Base-by-base conservation (phyloP, 2,113 vertebrate species). In the Nannospalax galili region DNA sequence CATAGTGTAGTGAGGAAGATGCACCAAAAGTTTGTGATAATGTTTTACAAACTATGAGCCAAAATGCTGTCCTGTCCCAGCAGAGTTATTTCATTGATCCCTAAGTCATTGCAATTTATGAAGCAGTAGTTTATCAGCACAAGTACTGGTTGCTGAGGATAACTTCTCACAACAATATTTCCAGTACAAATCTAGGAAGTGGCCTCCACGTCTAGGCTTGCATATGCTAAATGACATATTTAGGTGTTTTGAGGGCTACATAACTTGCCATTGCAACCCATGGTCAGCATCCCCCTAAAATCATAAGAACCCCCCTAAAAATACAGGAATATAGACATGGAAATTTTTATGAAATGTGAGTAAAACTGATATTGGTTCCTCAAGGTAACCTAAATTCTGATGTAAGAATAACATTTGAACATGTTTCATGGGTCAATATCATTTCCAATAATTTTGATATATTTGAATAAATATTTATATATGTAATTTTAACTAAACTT, bases 101-200 rank as follows among this genome's bases (percentile, higher is more conserved):
- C 19, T 40, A 87, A 16, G 14, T 52, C 26, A 64, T 82, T 70
- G 42, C 70, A 42, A 32, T 30, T 80, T 79, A 40, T 40, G 5
- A 96, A 89, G 62, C 42, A 42, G 52, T 45, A 86, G 1, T 30
- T 90, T 78, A 86, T 96, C 22, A 48, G 24, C 26, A 42, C 7
- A 48, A 2, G 10, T 42, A 58, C 65, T 74, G 40, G 32, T 56
- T 69, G 17, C 16, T 72, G 28, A 64, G 32, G 2, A 52, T 72
- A 62, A 72, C 24, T 84, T 72, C 26, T 42, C 85, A 67, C 90
- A 78, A 84, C 86, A 84, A 84, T 56, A 3, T 81, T 79, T 79
- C 48, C 52, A 17, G 10, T 84, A 69, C 58, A 92, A 88, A n/a
- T 86, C 5, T 69, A 82, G 52, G 64, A 26, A 40, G 7, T 81